Conservation (phyloP, 1,140 invertebrate species). For the Anoplophora glabripennis region DNA sequence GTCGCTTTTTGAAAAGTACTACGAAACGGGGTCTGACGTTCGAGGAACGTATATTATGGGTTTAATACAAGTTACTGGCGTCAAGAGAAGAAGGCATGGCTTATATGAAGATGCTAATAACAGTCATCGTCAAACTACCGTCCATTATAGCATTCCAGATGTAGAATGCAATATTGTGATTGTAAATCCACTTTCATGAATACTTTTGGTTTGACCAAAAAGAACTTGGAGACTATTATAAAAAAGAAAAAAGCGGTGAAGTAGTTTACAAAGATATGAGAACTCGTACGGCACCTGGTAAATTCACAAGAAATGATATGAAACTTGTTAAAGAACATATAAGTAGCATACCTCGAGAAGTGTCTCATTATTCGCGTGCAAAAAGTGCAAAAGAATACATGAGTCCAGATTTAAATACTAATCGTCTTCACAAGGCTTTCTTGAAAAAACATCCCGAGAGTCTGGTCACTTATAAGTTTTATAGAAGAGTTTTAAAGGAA, state of each 20-base stretch:
- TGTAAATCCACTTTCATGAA: conserved; percentile 18
- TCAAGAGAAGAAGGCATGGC: conserved; percentile 20
- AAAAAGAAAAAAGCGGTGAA: conserved; percentile 11
- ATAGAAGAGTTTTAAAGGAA: conserved; percentile 3
- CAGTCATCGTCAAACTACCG: conserved; percentile 12
- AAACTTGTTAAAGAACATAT: conserved; percentile 1
- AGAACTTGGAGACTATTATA: conserved; percentile 5
- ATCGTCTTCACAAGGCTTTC: conserved; percentile 13
- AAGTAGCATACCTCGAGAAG: conserved; percentile 8
- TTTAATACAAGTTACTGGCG: conserved; percentile 7
- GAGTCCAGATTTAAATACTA: conserved; percentile 21
- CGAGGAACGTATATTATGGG: conserved; percentile 20
- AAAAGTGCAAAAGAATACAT: conserved; percentile 21
- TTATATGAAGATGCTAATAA: conserved; percentile 14
- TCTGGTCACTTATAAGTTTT: conserved; percentile 16
- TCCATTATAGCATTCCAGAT: conserved; percentile 13
- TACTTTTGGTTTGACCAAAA: conserved; percentile 11
- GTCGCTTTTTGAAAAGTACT: conserved; percentile 18
- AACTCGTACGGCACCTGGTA: background rate
- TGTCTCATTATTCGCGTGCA: conserved; percentile 9
- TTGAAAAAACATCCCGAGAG: conserved; percentile 3
- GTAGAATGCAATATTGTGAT: conserved; percentile 8
- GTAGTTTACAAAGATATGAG: conserved; percentile 2
- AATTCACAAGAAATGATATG: conserved; percentile 1
- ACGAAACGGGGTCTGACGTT: conserved; percentile 1